phyloP scores from a whole-genome alignment of 2,888 invertebrate genomes.

The Syrphus vitripennis region DNA sequence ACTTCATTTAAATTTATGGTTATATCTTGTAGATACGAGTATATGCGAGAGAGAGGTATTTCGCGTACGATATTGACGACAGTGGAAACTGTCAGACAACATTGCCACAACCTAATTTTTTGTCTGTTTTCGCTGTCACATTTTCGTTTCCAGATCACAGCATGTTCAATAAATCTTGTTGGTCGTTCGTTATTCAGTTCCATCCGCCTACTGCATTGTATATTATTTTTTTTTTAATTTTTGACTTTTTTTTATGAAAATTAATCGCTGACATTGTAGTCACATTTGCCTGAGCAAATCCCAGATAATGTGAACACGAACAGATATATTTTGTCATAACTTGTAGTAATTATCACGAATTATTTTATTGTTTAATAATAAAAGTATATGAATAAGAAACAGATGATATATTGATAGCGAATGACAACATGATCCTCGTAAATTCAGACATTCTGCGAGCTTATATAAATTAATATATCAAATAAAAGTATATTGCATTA shows the following conservation, averaged over 20 bases:
- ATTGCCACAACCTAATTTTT: slow-evolving; percentile 70
- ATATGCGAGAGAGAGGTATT: slow-evolving; percentile 30
- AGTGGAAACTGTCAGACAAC: slow-evolving; percentile 65
- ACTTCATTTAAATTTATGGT: slow-evolving; percentile 66
- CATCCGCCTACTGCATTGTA: slow-evolving; percentile 64
- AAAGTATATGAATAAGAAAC: background rate
- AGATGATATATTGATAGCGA: slow-evolving; percentile 34
- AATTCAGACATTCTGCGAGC: background rate
- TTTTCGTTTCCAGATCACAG: slow-evolving; percentile 67
- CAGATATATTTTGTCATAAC: slow-evolving; percentile 59
- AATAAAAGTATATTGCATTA: background rate
- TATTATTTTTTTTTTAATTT: slow-evolving; percentile 24
- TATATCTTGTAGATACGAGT: slow-evolving; percentile 34
- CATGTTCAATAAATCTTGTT: slow-evolving; percentile 65
- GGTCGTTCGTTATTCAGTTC: slow-evolving; percentile 30
- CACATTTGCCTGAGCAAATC: slow-evolving; percentile 46
- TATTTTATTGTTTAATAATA: slow-evolving; percentile 31
- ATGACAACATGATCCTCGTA: slow-evolving; percentile 17
- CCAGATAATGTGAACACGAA: slow-evolving; percentile 45
- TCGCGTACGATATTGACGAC: slow-evolving; percentile 70
- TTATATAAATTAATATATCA: background rate
- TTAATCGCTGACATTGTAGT: slow-evolving; percentile 56
- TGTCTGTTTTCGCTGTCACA: slow-evolving; percentile 63
- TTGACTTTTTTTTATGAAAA: slow-evolving; percentile 11
- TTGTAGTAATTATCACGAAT: slow-evolving; percentile 59